Percentiles rank a stretch among this genome's conserved stretches.
phyloP scores from a whole-genome alignment of 2,113 vertebrate species.

The Acanthisitta chloris region DNA sequence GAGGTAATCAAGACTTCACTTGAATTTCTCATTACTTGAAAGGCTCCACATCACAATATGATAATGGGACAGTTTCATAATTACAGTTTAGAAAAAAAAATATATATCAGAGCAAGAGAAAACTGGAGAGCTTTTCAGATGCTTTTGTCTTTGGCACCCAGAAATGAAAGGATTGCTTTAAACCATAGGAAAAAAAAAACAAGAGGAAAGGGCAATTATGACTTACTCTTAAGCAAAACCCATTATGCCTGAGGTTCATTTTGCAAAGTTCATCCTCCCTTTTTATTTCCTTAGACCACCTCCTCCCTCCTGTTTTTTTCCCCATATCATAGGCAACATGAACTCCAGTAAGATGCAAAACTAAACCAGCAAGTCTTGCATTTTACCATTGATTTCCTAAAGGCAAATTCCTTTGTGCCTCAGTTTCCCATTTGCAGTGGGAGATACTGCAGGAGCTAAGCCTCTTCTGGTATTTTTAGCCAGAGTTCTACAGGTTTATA shows the following conservation, averaged over 20 bases:
- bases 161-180: constrained; percentile 24
- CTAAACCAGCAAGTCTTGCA: background rate
- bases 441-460: background rate
- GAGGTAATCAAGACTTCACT: constrained; percentile 64
- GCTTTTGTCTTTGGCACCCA: constrained; percentile 39
- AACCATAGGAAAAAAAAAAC: background rate
- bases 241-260: background rate
- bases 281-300: background rate
- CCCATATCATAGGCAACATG: background rate
- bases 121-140: constrained; percentile 18
- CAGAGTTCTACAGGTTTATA: background rate
- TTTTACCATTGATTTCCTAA: background rate
- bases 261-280: background rate
- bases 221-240: background rate
- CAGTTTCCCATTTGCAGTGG: background rate
- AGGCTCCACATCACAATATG: constrained; percentile 56
- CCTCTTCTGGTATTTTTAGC: background rate
- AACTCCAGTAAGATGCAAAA: background rate
- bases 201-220: background rate
- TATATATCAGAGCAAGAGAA: background rate
- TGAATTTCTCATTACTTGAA: constrained; percentile 64
- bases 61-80: constrained; percentile 61
- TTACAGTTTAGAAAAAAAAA: constrained; percentile 17
- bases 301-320: background rate
- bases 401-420: background rate